These are phyloP conservation scores for Cephalopterus ornatus DNA, from an alignment of 2,113 vertebrate species.

Conservation along the genomic window DNA sequence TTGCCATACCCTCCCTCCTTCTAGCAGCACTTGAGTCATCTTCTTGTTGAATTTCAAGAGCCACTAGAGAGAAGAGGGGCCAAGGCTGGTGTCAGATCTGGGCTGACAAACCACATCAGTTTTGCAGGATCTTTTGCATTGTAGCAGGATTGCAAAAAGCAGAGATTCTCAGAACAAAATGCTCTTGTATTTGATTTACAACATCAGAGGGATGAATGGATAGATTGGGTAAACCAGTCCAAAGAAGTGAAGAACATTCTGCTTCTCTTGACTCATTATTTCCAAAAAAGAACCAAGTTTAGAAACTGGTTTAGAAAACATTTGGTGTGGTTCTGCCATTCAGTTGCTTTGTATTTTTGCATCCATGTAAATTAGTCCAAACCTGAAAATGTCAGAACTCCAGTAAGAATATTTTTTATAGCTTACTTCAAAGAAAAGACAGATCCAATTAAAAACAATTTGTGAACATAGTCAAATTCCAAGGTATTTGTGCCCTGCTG, in stretches of 20 bases:
- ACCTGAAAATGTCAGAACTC: not conserved
- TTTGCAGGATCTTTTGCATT: not conserved
- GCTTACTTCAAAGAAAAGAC: not conserved
- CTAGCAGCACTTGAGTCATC: slow-evolving; percentile 37
- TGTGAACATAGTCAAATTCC: not conserved
- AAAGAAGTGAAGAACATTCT: not conserved
- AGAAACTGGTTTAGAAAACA: not conserved
- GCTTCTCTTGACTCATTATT: not conserved
- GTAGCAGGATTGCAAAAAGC: not conserved
- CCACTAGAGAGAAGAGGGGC: not conserved
- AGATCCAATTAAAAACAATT: not conserved
- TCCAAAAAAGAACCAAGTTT: not conserved
- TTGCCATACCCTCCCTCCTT: not conserved
- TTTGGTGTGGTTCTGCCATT: not conserved
- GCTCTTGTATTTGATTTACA: not conserved
- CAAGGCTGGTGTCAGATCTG: not conserved
- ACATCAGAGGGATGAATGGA: not conserved
- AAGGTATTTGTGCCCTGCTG: not conserved
- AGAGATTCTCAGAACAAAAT: not conserved
- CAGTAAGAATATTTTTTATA: not conserved
- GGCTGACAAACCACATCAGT: not conserved
- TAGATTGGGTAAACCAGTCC: not conserved
- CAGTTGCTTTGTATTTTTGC: not conserved
- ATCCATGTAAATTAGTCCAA: not conserved
- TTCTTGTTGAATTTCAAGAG: slow-evolving; percentile 50